Evolutionary conservation across 1,140 invertebrate genomes (phyloP), one percentile per base, ranked within the genome.

Genomic region (Temnothorax longispinosus): DNA sequence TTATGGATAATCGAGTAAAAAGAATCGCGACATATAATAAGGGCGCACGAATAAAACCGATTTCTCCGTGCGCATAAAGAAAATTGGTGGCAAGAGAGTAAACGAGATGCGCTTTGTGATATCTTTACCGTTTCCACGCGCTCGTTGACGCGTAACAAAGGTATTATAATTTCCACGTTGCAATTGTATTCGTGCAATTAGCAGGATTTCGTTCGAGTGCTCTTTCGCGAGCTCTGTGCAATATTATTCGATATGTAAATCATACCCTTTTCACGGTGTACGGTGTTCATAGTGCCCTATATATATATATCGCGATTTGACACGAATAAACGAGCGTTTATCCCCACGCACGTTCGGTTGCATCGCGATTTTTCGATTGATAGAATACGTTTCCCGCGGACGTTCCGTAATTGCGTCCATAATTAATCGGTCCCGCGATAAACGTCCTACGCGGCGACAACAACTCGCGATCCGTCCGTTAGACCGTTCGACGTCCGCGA

Each of bases 351-450:
- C 5, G 8, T 44, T 64, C 27, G 11, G 11, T 64, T 8, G 38
- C 21, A 7, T 76, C 10, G 41, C 41, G 18, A 35, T 65, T 78
- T 78, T 65, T 62, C 41, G 11, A 78, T 65, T 18, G 2, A 35
- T 6, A 8, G 7, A 41, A 27, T n/a, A 2, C 71, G 6, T 56
- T 58, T 56, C 15, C 35, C 38, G 75, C 38, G 75, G 27, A 44
- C 1, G 21, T 77, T 65, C 13, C 35, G 7, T 41, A 47, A 80
- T 80, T n/a, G 32, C n/a, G 35, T 52, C 13, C n/a, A 35, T 81
- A 71, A 81, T 81, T 81, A 69, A 81, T 81, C 50, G 11, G 21
- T 44, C 15, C 50, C 32, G 44, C 21, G 50, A 69, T 15, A 44
- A 71, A 32, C 27, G 58, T n/a, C 27, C 41, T 64, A 15, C 41